Conservation (phyloP, 2,113 vertebrate species). For the Illadopsis cleaveri region DNA sequence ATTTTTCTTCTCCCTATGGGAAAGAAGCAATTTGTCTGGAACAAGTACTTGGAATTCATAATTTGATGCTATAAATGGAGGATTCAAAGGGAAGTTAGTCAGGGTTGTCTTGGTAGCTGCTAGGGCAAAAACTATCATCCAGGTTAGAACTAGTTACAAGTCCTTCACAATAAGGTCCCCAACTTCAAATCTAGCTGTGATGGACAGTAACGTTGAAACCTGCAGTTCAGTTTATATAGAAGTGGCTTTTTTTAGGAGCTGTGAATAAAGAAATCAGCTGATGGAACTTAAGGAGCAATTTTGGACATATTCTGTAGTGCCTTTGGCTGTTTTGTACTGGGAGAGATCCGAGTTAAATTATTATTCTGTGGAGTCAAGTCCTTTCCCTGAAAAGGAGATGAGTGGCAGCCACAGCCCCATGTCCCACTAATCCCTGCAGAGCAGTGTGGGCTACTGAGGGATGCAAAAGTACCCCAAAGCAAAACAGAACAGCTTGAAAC, state of each 20-base stretch:
- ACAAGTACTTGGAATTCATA: neutral
- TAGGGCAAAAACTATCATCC: neutral
- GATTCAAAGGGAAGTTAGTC: neutral
- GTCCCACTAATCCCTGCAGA: neutral
- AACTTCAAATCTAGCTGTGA: neutral
- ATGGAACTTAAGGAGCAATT: neutral
- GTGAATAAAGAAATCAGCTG: neutral
- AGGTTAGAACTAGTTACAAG: neutral
- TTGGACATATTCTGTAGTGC: neutral
- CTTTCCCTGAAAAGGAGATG: neutral
- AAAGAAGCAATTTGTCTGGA: neutral
- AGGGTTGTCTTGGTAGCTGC: neutral
- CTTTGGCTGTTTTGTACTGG: neutral
- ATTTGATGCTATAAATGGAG: neutral
- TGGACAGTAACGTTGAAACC: neutral
- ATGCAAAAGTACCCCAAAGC: neutral
- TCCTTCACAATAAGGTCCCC: neutral
- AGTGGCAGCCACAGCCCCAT: neutral
- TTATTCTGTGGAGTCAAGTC: neutral
- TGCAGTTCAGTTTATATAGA: neutral
- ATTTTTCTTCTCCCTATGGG: neutral
- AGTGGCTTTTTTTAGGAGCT: neutral
- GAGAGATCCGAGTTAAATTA: neutral
- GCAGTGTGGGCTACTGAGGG: neutral
- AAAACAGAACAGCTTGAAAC: constrained; percentile 33